A percentile compares a stretch with the other conserved stretches of the same genome.
Evolutionary conservation across 2,888 invertebrate genomes (phyloP).

Genomic region (Napeogenes inachia): DNA sequence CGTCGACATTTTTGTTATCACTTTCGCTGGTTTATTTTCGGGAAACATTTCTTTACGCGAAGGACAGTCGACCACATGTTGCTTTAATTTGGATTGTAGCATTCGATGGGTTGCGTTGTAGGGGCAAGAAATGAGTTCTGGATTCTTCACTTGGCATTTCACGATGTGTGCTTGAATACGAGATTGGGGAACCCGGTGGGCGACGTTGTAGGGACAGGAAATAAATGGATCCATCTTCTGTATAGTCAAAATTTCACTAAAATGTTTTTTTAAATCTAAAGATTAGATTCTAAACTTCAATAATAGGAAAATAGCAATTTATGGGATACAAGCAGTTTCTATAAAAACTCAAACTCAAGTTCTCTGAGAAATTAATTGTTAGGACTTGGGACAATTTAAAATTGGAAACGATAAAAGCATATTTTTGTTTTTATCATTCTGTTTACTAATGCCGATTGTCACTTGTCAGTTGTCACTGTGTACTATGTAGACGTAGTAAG

Average conservation of each 20-base stretch:
- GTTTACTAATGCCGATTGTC: too few species aligned
- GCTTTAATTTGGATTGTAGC: constrained; percentile 51
- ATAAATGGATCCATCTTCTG: constrained; percentile 51
- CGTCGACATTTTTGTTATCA: constrained; percentile 5
- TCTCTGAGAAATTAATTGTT: too few species aligned
- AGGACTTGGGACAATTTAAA: too few species aligned
- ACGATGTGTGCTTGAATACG: constrained; percentile 75
- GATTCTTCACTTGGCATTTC: constrained; percentile 71
- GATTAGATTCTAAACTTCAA: too few species aligned
- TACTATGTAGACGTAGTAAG: too few species aligned
- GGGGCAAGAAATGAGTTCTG: constrained; percentile 66
- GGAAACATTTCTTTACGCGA: constrained; percentile 33
- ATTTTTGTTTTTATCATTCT: too few species aligned
- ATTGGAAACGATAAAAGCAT: too few species aligned
- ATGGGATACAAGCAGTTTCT: too few species aligned
- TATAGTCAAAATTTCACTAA: not conserved
- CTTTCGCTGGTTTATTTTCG: constrained; percentile 20
- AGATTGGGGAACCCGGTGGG: constrained; percentile 68
- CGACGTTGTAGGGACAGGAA: constrained; percentile 74
- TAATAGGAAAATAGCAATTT: too few species aligned
- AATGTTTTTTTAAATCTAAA: not conserved
- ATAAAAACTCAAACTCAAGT: too few species aligned
- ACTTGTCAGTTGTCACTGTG: too few species aligned
- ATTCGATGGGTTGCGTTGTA: constrained; percentile 75
- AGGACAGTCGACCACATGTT: constrained; percentile 41